phyloP scores from a whole-genome alignment of 1,140 invertebrate genomes.

The Drosophila ambigua region DNA sequence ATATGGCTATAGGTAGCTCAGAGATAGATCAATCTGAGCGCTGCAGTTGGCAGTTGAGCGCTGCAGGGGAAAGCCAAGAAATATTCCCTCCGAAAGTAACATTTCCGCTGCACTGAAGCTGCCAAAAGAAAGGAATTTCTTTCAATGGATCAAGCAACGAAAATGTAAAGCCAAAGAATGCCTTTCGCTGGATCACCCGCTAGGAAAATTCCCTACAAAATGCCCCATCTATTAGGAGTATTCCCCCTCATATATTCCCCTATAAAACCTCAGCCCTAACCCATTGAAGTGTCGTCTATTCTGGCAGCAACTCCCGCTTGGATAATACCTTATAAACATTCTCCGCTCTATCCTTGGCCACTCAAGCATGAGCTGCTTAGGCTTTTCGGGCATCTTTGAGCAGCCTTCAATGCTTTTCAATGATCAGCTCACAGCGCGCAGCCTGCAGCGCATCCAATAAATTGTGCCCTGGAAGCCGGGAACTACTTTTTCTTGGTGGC shows the following conservation, averaged over 20 bases:
- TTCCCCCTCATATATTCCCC: too few species aligned
- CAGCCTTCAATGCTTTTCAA: conserved; percentile 1
- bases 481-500: not conserved
- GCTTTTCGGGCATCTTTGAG: not conserved
- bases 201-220: conserved; percentile 7
- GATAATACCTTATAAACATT: not conserved
- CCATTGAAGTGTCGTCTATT: not conserved
- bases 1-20: too few species aligned
- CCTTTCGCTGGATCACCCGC: not conserved
- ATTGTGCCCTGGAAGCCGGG: conserved; percentile 8
- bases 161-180: not conserved
- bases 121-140: too few species aligned
- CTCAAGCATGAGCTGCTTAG: conserved; percentile 10
- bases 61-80: too few species aligned
- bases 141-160: not conserved
- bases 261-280: too few species aligned
- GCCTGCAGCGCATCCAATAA: conserved; percentile 6
- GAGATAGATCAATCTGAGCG: too few species aligned
- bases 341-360: conserved; percentile 32
- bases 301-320: not conserved
- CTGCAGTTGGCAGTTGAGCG: too few species aligned
- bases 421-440: not conserved
- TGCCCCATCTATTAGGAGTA: too few species aligned
- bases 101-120: too few species aligned
- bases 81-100: too few species aligned